phyloP scores from a whole-genome alignment of 30 jellyfish, hydroid and myxozoan species.

The Cassiopea andromeda region DNA sequence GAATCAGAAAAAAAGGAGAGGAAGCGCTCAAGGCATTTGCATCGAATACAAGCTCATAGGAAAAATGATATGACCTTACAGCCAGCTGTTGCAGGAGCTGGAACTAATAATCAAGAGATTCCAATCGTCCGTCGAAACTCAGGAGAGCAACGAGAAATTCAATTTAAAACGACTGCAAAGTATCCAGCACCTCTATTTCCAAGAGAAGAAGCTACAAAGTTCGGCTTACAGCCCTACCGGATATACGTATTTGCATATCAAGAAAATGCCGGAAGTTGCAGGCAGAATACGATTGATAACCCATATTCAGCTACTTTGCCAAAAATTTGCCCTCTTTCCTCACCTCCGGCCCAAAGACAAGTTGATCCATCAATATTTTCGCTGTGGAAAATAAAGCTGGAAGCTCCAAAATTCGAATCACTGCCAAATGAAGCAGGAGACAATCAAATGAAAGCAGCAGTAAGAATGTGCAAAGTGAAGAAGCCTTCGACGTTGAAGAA shows the following conservation, averaged over 20 bases:
- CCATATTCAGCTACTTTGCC: constrained; percentile 9
- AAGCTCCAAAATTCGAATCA: background rate
- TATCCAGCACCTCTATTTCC: constrained; percentile 25
- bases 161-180: background rate
- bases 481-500: constrained; percentile 41
- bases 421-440: constrained; percentile 1
- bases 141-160: background rate
- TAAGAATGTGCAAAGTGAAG: constrained; percentile 8
- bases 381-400: constrained; percentile 27
- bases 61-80: background rate
- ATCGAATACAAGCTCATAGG: background rate
- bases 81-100: background rate
- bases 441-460: constrained; percentile 13
- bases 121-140: background rate
- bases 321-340: constrained; percentile 11
- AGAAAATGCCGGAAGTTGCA: constrained; percentile 33
- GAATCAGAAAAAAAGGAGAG: background rate
- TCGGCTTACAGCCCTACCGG: constrained; percentile 10
- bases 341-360: background rate
- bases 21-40: background rate
- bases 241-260: constrained; percentile 13
- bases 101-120: background rate
- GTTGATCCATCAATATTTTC: constrained; percentile 31
- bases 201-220: background rate
- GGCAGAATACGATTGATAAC: constrained; percentile 23